These are phyloP conservation scores for Lissocephala sabroskyi DNA, from an alignment of 2,888 invertebrate genomes.

Conservation along the genomic window DNA sequence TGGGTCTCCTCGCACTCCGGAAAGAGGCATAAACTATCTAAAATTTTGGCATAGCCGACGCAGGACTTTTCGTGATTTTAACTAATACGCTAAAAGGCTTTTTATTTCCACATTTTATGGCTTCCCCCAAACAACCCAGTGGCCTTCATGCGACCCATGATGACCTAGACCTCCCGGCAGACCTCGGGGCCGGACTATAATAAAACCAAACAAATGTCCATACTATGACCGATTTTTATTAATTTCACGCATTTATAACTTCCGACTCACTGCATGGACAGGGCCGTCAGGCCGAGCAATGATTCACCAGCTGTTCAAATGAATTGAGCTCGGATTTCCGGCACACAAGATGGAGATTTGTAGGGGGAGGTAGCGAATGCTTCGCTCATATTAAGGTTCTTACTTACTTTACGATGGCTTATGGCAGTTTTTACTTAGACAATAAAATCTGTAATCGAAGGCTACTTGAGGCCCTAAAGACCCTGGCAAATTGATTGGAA, in stretches of 20 bases:
- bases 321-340: too few species aligned
- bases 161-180: background rate
- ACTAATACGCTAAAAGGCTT: slow-evolving; percentile 48
- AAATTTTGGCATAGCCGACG: background rate
- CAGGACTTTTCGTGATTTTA: slow-evolving; percentile 25
- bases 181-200: slow-evolving; percentile 14
- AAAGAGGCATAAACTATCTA: background rate
- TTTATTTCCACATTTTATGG: slow-evolving; percentile 53
- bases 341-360: too few species aligned
- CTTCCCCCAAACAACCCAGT: slow-evolving; percentile 12
- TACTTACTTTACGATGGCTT: too few species aligned
- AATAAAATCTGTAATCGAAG: too few species aligned
- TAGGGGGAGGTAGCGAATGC: too few species aligned
- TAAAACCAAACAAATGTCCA: slow-evolving; percentile 37
- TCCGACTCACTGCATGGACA: slow-evolving; percentile 33
- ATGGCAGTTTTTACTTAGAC: too few species aligned
- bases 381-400: too few species aligned
- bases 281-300: too few species aligned
- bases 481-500: too few species aligned
- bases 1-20: background rate
- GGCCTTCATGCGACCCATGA: background rate
- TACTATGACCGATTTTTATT: slow-evolving; percentile 48
- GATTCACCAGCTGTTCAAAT: too few species aligned
- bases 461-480: too few species aligned
- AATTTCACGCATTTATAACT: slow-evolving; percentile 59